Evolutionary conservation across 2,888 invertebrate species (phyloP).

Genomic region (Pterobdella sp.): DNA sequence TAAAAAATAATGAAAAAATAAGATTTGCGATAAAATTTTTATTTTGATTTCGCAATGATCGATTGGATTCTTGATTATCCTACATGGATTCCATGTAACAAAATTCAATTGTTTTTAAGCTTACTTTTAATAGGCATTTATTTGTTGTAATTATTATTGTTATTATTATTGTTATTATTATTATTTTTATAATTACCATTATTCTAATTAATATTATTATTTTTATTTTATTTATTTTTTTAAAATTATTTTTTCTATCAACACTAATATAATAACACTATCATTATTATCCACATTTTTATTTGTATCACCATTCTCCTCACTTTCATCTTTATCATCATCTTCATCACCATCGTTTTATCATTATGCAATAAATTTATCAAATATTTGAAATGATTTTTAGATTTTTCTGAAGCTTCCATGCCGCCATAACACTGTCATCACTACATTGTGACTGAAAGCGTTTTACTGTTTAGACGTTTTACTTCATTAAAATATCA

Average conservation of each 20-base stretch:
- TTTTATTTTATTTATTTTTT: not conserved
- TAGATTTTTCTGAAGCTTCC: too few species aligned
- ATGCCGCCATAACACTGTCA: too few species aligned
- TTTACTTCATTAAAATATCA: too few species aligned
- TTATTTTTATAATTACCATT: not conserved
- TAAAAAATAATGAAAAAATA: not conserved
- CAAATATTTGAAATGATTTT: too few species aligned
- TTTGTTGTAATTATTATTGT: too few species aligned
- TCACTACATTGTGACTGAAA: too few species aligned
- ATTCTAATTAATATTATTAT: not conserved
- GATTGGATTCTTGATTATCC: too few species aligned
- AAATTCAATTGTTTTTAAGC: not conserved
- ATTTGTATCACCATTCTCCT: not conserved
- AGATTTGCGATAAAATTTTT: too few species aligned
- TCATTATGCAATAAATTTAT: too few species aligned
- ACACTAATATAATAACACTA: not conserved
- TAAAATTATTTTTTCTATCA: not conserved
- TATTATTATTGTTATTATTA: constrained; percentile 10
- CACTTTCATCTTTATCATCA: constrained; percentile 22
- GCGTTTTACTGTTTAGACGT: too few species aligned
- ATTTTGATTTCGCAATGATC: too few species aligned
- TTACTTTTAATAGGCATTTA: not conserved
- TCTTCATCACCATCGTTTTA: constrained; percentile 15
- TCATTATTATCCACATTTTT: not conserved
- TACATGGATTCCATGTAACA: too few species aligned